Conservation (phyloP, 2,113 vertebrate genomes). For the Gallinago undulata region DNA sequence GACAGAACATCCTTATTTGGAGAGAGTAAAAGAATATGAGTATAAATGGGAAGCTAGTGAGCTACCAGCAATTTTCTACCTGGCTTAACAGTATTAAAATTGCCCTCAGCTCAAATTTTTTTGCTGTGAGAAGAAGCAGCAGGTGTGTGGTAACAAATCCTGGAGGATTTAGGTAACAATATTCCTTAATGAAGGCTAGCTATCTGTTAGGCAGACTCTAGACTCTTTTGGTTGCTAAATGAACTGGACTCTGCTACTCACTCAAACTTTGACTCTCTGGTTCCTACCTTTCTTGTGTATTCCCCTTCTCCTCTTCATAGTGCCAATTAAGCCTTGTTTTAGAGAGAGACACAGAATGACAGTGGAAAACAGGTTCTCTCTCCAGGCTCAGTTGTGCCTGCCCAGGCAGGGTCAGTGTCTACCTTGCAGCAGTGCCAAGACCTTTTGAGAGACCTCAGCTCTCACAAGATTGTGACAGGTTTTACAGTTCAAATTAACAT, state of each 20-base stretch:
- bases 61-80: rapidly evolving
- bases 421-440: not conserved
- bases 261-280: not conserved
- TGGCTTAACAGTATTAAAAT: not conserved
- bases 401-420: not conserved
- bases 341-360: not conserved
- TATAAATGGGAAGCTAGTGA: not conserved
- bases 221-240: not conserved
- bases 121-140: not conserved
- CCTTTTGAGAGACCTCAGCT: not conserved
- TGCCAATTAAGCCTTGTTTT: not conserved
- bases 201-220: not conserved
- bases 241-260: not conserved
- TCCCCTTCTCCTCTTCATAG: not conserved
- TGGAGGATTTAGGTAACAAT: not conserved
- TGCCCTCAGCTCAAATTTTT: not conserved
- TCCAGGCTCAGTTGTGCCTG: not conserved
- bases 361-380: not conserved
- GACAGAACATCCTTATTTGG: not conserved
- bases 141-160: not conserved
- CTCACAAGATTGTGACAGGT: not conserved
- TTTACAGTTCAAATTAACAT: not conserved
- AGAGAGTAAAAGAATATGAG: not conserved
- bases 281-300: not conserved
- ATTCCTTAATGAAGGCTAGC: not conserved